Conservation (phyloP, 2,113 vertebrate species). For the Hippolais icterina region DNA sequence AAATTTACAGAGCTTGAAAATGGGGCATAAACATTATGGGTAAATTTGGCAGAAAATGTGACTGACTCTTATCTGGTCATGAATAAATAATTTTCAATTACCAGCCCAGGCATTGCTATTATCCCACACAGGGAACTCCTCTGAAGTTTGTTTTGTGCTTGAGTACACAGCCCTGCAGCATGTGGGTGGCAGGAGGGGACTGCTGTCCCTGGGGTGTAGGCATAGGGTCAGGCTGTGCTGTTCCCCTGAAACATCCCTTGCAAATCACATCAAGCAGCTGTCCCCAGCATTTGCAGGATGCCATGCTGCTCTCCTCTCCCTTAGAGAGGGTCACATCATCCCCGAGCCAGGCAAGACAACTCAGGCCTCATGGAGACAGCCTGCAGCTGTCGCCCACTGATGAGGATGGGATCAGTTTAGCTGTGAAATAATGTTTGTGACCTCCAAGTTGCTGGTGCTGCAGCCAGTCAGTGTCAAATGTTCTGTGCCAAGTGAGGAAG, state of each 20-base stretch:
- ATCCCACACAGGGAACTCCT: constrained; percentile 48
- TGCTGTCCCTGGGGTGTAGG: not conserved
- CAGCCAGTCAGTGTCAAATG: not conserved
- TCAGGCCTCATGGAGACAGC: not conserved
- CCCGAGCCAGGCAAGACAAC: not conserved
- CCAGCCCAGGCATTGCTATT: constrained; percentile 25
- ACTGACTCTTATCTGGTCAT: constrained; percentile 72
- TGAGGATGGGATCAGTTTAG: not conserved
- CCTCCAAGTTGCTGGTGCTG: not conserved
- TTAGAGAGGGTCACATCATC: not conserved
- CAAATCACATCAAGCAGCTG: not conserved
- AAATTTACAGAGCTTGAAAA: constrained; percentile 84
- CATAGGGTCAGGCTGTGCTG: not conserved
- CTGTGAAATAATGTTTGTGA: not conserved
- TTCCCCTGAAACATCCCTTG: not conserved
- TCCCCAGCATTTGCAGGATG: not conserved
- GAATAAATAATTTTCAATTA: constrained; percentile 82
- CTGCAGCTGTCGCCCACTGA: not conserved
- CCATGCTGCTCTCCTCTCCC: not conserved
- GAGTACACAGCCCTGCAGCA: not conserved
- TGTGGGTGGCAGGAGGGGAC: not conserved
- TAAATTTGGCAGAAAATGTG: constrained; percentile 82
- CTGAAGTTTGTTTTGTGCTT: constrained; percentile 54
- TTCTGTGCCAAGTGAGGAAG: not conserved
- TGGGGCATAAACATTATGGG: constrained; percentile 75